phyloP scores from a whole-genome alignment of 2,888 invertebrate species.

The Mechanitis mazaeus region DNA sequence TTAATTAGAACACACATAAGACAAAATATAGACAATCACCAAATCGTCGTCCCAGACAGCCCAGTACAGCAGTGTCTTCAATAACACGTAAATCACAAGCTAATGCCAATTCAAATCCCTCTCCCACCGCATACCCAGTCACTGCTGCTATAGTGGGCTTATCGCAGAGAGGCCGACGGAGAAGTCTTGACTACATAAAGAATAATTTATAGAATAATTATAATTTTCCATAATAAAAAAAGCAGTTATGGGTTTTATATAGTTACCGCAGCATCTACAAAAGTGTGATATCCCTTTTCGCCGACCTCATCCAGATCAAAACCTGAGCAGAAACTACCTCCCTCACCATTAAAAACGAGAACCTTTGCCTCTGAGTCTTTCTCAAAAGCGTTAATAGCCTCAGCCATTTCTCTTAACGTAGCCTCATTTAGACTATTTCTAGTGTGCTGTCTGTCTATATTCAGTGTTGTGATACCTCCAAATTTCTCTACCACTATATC shows the following conservation, averaged over 20 bases:
- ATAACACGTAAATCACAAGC: conserved; percentile 93
- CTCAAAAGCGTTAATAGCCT: conserved; percentile 88
- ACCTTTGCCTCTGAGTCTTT: conserved; percentile 81
- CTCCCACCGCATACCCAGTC: conserved; percentile 92
- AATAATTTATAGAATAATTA: conserved; percentile 1
- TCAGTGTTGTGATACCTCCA: conserved; percentile 83
- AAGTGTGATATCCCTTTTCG: conserved; percentile 51
- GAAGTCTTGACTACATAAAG: conserved; percentile 45
- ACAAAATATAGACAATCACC: conserved; percentile 65
- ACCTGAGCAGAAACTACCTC: conserved; percentile 96
- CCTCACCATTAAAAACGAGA: conserved; percentile 90
- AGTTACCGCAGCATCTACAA: conserved; percentile 64
- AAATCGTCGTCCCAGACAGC: conserved; percentile 91
- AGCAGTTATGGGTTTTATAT: not conserved
- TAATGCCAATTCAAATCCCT: conserved; percentile 92
- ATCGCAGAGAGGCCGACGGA: conserved; percentile 78
- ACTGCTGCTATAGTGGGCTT: conserved; percentile 95
- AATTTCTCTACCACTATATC: conserved; percentile 78
- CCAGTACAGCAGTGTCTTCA: conserved; percentile 89
- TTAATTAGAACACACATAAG: no score
- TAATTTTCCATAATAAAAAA: not conserved
- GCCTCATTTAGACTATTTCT: conserved; percentile 88
- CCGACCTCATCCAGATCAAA: conserved; percentile 89
- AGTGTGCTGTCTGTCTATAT: conserved; percentile 89
- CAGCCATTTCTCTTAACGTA: conserved; percentile 81